Percentiles rank a stretch among this genome's conserved stretches.
These are phyloP conservation scores for Callionymus lyra DNA, from an alignment of 2,113 vertebrate species.

Conservation along the genomic window DNA sequence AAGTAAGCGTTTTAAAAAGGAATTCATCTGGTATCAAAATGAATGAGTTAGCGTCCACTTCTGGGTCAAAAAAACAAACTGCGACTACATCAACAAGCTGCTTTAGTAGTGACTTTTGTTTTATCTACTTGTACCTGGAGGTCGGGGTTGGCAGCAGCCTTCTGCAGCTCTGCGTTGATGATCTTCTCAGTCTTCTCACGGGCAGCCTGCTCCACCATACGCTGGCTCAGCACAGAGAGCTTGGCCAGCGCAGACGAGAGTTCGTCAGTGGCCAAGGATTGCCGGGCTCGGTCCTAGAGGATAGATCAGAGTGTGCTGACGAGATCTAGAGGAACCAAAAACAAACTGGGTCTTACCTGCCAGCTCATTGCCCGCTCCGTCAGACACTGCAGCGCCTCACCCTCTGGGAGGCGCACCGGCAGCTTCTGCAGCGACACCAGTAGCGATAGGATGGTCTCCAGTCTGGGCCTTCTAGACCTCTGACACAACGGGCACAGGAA, in stretches of 20 bases:
- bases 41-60: not conserved
- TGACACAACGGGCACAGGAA: slow-evolving; percentile 91
- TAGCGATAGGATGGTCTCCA: slow-evolving; percentile 94
- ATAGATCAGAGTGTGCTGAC: not conserved
- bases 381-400: slow-evolving; percentile 90
- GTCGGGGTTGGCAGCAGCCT: slow-evolving; percentile 95
- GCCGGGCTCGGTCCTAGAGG: slow-evolving; percentile 78
- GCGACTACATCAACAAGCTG: too few relatives aligned
- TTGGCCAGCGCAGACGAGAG: slow-evolving; percentile 95
- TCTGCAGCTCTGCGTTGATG: slow-evolving; percentile 94
- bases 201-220: slow-evolving; percentile 97
- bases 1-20: too few relatives aligned
- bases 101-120: not conserved
- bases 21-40: too few relatives aligned
- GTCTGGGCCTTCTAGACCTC: slow-evolving; percentile 84
- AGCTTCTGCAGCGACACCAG: slow-evolving; percentile 95
- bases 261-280: slow-evolving; percentile 88
- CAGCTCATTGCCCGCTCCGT: slow-evolving; percentile 97
- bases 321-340: not conserved
- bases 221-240: slow-evolving; percentile 91
- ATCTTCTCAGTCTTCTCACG: slow-evolving; percentile 97
- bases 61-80: too few relatives aligned
- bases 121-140: slow-evolving; percentile 71
- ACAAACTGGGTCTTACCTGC: slow-evolving; percentile 68
- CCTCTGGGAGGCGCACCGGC: slow-evolving; percentile 86